phyloP scores from a whole-genome alignment of 2,888 invertebrate genomes.

The Platycnemis pennipes region DNA sequence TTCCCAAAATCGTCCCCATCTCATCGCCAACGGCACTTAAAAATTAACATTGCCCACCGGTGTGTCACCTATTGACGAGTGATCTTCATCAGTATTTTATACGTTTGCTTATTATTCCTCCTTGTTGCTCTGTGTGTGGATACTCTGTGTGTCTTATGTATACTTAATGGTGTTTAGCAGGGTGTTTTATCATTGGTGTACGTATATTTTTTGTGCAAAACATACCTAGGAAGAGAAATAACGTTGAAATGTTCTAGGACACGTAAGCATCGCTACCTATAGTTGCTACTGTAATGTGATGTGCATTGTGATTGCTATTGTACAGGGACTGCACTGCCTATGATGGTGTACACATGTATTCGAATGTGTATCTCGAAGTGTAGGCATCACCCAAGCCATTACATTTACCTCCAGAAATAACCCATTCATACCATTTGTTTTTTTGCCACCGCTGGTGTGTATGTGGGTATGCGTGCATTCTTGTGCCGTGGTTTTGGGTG shows the following conservation, averaged over 20 bases:
- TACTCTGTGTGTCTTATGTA: constrained; percentile 57
- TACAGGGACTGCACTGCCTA: constrained; percentile 63
- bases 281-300: constrained; percentile 60
- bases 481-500: neutral
- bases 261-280: constrained; percentile 45
- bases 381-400: constrained; percentile 19
- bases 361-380: neutral
- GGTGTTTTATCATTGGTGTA: constrained; percentile 60
- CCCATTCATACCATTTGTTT: constrained; percentile 29
- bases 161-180: constrained; percentile 61
- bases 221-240: neutral
- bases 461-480: neutral
- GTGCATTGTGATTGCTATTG: constrained; percentile 55
- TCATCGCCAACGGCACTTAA: neutral
- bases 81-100: constrained; percentile 65
- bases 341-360: neutral
- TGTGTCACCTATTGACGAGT: constrained; percentile 50
- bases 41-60: constrained; percentile 30
- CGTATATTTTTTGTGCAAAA: constrained; percentile 43
- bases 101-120: constrained; percentile 38
- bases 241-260: constrained; percentile 35
- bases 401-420: constrained; percentile 47
- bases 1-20: neutral
- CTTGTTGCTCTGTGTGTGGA: constrained; percentile 51
- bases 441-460: constrained; percentile 14